Conservation (phyloP, 2,888 invertebrate genomes). For the Parapristionchus giblindavisi region DNA sequence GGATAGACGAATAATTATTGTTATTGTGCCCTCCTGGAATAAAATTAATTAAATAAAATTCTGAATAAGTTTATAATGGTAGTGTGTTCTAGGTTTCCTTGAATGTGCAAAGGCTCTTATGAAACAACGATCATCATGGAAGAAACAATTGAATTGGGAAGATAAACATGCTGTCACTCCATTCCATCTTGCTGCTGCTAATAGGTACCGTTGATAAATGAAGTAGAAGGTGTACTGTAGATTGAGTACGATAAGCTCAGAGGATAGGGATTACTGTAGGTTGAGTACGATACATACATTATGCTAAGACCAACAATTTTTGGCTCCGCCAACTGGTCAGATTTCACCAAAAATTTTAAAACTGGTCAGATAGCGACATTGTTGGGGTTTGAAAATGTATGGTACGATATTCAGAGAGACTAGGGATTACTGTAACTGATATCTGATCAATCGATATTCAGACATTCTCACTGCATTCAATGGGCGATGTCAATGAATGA, state of each 20-base stretch:
- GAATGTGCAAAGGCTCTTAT: slow-evolving; percentile 25
- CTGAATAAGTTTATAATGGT: not conserved
- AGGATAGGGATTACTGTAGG: no score
- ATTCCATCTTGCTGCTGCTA: slow-evolving; percentile 35
- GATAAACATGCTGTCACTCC: slow-evolving; percentile 24
- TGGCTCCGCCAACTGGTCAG: no score
- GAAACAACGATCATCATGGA: not conserved
- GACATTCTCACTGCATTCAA: slow-evolving; percentile 22
- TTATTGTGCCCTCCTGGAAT: no score
- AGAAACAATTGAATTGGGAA: slow-evolving; percentile 19
- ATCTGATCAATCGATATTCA: not conserved
- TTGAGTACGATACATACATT: no score
- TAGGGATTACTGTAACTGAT: not conserved
- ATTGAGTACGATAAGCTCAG: not conserved
- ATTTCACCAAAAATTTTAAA: no score
- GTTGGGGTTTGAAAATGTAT: no score
- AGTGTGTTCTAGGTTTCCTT: slow-evolving; percentile 7
- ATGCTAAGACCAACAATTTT: no score
- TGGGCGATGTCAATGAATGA: slow-evolving; percentile 33
- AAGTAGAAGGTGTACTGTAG: not conserved
- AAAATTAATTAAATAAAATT: not conserved
- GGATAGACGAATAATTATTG: no score
- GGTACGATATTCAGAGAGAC: no score
- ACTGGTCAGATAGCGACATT: no score
- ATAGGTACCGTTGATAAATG: slow-evolving; percentile 28